Evolutionary conservation across 37 sponge, comb jelly and placozoan species (phyloP).

Genomic region (Sycon ciliatum): DNA sequence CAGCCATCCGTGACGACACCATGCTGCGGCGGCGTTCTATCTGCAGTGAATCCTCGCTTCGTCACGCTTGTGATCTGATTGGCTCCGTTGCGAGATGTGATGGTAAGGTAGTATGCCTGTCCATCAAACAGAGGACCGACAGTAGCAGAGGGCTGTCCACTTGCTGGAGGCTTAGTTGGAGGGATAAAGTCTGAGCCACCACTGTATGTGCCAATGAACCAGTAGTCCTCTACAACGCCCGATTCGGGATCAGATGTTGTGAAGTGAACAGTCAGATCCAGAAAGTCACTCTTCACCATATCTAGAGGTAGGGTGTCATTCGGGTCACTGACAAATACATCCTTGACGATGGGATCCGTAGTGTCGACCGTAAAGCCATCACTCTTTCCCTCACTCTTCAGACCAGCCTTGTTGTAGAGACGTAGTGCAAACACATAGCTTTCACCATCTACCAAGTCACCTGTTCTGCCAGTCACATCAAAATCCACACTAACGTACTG

Average conservation of each 20-base stretch:
- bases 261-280: conserved; percentile 46
- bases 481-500: not conserved
- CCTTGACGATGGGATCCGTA: conserved; percentile 39
- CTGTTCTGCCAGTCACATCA: not conserved
- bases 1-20: conserved; percentile 9
- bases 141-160: conserved; percentile 30
- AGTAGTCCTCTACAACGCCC: conserved; percentile 51
- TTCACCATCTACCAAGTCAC: not conserved
- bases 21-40: not conserved
- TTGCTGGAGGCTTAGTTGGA: conserved; percentile 20
- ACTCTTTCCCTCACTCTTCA: not conserved
- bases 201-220: conserved; percentile 59
- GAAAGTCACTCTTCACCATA: not conserved
- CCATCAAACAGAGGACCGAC: not conserved
- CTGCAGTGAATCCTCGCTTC: not conserved
- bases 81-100: conserved; percentile 57
- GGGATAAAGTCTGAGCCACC: conserved; percentile 27
- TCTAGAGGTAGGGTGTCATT: conserved; percentile 39
- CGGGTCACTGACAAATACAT: conserved; percentile 22
- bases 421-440: not conserved
- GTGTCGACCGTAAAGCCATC: conserved; percentile 63
- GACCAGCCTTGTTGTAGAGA: not conserved
- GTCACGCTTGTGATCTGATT: conserved; percentile 11
- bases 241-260: conserved; percentile 49
- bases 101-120: conserved; percentile 50